Conservation (phyloP, 2,113 vertebrate species). For the Dolichallabes microphthalmus region DNA sequence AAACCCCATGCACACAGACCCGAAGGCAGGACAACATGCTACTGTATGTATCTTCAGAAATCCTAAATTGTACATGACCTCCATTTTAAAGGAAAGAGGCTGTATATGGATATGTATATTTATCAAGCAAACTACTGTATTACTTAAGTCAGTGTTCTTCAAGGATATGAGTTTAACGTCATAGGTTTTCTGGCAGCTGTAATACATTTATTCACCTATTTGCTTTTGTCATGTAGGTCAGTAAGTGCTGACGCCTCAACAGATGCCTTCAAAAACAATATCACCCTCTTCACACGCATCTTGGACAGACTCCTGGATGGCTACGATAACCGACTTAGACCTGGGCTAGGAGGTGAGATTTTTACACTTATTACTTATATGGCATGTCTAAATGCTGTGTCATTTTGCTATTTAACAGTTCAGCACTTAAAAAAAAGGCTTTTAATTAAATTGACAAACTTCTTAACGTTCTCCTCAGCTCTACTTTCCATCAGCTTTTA, state of each 20-base stretch:
- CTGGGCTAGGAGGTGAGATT: conserved; percentile 94
- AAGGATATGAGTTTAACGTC: not conserved
- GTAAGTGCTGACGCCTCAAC: conserved; percentile 83
- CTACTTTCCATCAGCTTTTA: not conserved
- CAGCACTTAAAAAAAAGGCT: not conserved
- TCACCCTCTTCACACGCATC: conserved; percentile 97
- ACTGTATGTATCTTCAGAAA: not conserved
- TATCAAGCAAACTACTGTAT: not conserved
- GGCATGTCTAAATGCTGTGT: not conserved
- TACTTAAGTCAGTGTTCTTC: not conserved
- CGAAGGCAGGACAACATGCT: too few relatives aligned
- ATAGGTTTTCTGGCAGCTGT: not conserved
- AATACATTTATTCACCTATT: not conserved
- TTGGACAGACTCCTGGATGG: conserved; percentile 97
- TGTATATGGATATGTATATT: not conserved
- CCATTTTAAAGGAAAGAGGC: not conserved
- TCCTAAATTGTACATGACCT: not conserved
- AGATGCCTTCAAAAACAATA: conserved; percentile 96
- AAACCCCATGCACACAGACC: too few relatives aligned
- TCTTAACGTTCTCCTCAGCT: not conserved
- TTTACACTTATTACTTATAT: not conserved
- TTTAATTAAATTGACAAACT: conserved; percentile 12
- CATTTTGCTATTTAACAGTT: not conserved
- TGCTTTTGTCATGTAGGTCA: conserved; percentile 71
- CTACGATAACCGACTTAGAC: conserved; percentile 97